These are phyloP conservation scores for Hylaea fasciaria DNA, from an alignment of 2,888 invertebrate species.

Conservation along the genomic window DNA sequence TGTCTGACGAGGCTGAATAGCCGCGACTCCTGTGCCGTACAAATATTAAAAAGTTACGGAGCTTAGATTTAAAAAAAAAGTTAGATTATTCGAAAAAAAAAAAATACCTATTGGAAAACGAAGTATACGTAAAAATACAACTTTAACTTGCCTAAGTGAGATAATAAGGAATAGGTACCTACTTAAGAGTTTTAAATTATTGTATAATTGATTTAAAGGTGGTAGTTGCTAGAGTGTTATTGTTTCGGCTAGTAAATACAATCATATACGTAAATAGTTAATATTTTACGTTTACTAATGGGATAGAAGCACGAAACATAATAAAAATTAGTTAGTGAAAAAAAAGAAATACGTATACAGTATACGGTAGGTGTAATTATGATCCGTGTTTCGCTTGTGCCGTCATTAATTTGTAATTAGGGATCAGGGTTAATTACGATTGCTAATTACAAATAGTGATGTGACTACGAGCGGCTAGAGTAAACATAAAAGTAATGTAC, in stretches of 20 bases:
- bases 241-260: slow-evolving; percentile 78
- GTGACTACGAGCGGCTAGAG: slow-evolving; percentile 26
- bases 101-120: slow-evolving; percentile 81
- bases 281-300: slow-evolving; percentile 66
- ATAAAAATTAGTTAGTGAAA: slow-evolving; percentile 74
- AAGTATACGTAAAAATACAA: slow-evolving; percentile 84
- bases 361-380: slow-evolving; percentile 82
- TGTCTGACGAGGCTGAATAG: slow-evolving; percentile 44
- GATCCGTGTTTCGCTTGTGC: slow-evolving; percentile 56
- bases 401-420: slow-evolving; percentile 39
- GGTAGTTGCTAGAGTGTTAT: slow-evolving; percentile 80
- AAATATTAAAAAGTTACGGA: slow-evolving; percentile 69
- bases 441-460: slow-evolving; percentile 29
- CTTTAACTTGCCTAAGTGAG: slow-evolving; percentile 85
- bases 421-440: slow-evolving; percentile 8
- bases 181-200: slow-evolving; percentile 83
- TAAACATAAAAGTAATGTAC: slow-evolving; percentile 34
- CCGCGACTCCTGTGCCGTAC: slow-evolving; percentile 46
- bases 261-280: slow-evolving; percentile 74
- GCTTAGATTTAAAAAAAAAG: slow-evolving; percentile 69
- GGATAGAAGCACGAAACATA: slow-evolving; percentile 62
- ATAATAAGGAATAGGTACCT: slow-evolving; percentile 81
- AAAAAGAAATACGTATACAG: slow-evolving; percentile 78
- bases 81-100: slow-evolving; percentile 66
- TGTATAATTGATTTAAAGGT: slow-evolving; percentile 79